These are phyloP conservation scores for Sarcophaga variegata DNA, from an alignment of 2,888 invertebrate genomes.

Conservation along the genomic window DNA sequence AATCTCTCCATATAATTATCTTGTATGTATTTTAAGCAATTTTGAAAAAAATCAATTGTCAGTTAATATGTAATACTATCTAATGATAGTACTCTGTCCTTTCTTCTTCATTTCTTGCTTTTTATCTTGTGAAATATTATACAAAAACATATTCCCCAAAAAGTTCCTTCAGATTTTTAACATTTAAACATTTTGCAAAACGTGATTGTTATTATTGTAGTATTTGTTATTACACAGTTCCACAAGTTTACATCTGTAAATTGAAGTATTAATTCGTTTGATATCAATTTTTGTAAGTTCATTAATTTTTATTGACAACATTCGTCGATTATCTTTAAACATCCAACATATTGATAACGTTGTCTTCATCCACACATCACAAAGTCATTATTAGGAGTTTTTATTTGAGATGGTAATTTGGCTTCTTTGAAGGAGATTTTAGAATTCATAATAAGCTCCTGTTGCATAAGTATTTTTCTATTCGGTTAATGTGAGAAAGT, in stretches of 20 bases:
- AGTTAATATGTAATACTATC: constrained; percentile 37
- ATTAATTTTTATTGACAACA: constrained; percentile 62
- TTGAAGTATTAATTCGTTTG: constrained; percentile 47
- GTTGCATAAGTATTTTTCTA: constrained; percentile 18
- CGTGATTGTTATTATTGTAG: too few relatives aligned
- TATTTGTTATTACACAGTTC: background rate
- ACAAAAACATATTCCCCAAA: background rate
- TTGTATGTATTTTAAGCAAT: background rate
- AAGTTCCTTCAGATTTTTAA: constrained; percentile 34
- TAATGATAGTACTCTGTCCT: constrained; percentile 44
- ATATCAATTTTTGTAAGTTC: constrained; percentile 49
- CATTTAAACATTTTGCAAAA: background rate
- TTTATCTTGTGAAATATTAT: background rate
- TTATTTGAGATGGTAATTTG: constrained; percentile 33
- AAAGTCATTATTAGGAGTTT: constrained; percentile 8
- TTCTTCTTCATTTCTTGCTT: constrained; percentile 7
- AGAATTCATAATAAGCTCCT: background rate
- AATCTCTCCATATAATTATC: too few relatives aligned
- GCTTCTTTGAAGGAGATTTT: too few relatives aligned
- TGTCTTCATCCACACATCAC: background rate
- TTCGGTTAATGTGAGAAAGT: constrained; percentile 34
- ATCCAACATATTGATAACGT: constrained; percentile 30
- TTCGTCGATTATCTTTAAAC: constrained; percentile 37
- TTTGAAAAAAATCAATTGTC: too few relatives aligned
- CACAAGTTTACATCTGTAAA: constrained; percentile 42